These are phyloP conservation scores for Pinctada fucata DNA, from an alignment of 2,888 invertebrate genomes.

Conservation along the genomic window DNA sequence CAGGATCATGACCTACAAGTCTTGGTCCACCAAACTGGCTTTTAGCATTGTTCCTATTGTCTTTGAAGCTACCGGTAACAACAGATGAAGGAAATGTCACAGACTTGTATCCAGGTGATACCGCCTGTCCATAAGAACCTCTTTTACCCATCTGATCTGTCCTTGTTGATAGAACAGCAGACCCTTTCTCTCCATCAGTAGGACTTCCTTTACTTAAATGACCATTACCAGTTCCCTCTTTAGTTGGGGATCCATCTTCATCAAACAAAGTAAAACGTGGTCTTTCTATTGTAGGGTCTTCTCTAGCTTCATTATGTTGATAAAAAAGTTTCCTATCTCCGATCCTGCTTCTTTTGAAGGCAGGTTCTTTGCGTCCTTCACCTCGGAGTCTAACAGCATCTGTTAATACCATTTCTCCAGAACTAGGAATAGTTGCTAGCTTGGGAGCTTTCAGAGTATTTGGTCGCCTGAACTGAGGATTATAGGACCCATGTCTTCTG, in stretches of 20 bases:
- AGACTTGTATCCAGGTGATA: background rate
- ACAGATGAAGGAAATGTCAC: too few relatives aligned
- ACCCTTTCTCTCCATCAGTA: background rate
- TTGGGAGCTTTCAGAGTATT: conserved; percentile 29
- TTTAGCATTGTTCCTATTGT: too few relatives aligned
- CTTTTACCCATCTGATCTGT: background rate
- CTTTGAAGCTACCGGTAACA: too few relatives aligned
- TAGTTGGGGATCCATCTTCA: conserved; percentile 9
- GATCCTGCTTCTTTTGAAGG: conserved; percentile 86
- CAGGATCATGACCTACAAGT: conserved; percentile 54
- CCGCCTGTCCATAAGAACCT: too few relatives aligned
- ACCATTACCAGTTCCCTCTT: background rate
- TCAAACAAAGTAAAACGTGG: conserved; percentile 9
- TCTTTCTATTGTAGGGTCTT: background rate
- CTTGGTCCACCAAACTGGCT: background rate
- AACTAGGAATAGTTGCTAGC: conserved; percentile 57
- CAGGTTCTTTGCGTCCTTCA: conserved; percentile 67
- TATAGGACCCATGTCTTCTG: conserved; percentile 21
- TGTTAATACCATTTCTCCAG: conserved; percentile 42
- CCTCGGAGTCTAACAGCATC: conserved; percentile 43
- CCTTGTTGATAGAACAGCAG: background rate
- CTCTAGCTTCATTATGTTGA: conserved; percentile 77
- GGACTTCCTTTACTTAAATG: background rate
- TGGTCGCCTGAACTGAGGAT: background rate
- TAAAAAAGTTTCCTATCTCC: conserved; percentile 93